Base-by-base conservation (phyloP, 2,888 invertebrate genomes). In the Apotomis turbidana region DNA sequence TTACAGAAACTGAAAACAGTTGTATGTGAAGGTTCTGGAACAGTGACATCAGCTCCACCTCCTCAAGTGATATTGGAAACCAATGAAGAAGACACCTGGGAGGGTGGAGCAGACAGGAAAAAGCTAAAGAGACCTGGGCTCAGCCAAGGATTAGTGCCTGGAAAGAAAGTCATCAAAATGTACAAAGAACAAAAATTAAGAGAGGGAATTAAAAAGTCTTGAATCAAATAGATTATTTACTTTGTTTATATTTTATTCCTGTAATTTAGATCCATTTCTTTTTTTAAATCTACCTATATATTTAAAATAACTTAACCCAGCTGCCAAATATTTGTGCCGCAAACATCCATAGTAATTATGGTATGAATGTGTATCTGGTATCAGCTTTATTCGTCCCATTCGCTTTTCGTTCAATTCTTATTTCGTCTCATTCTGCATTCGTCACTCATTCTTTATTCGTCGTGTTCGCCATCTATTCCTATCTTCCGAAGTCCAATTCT, bases 151-250 rank as follows among this genome's bases (percentile, higher is more conserved):
- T 87, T 98, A 68, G 93, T 96, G 58, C 98, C 98, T 8, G 96
- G 97, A 36, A 97, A 98, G 84, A 97, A 96, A 90, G 97, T 97
- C 9, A 94, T 98, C 88, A 97, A 97, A 90, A 95, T 95, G 90
- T 97, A 95, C 86, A 95, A 95, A 86, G 94, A 94, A 78, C 95
- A 95, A 83, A 95, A 95, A 89, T 84, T 90, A 76, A 94, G 86
- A 85, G 86, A 91, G 77, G 73, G 76, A 73, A 84, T 82, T 79
- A 87, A 85, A 79, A 85, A 87, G 80, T 81, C 80, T 80, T 70
- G 66, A 66, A 66, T 66, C 4, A 27, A 62, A 27, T 52, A 59
- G 9, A 68, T 54, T 9, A 68, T 54, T 12, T 55, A 15, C 41
- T 55, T 68, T 69, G 61, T 51, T 63, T 68, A 55, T 5, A 12